Base-by-base conservation (phyloP, 1,140 invertebrate species). In the Aphelenchoides fujianensis region DNA sequence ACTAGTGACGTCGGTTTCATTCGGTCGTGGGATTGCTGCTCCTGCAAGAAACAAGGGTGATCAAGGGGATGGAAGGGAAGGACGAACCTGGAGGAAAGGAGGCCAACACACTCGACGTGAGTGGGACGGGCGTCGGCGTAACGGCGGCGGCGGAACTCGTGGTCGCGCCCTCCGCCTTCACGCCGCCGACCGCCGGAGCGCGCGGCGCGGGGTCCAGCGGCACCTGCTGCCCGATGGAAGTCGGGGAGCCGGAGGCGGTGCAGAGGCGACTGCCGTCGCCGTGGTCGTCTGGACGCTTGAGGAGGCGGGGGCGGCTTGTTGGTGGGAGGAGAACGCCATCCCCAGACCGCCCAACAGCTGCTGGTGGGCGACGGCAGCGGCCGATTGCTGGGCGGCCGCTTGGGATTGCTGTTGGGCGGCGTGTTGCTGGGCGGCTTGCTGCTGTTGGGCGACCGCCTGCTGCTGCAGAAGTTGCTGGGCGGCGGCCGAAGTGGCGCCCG, bases 1-100 rank as follows among this genome's bases (percentile, higher is more conserved):
- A 66, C 63, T 19, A 66, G 30, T 27, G 63, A 34, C 31, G 63
- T 66, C 12, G 63, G 63, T 30, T 66, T 66, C 63, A 66, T 66
- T 37, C 63, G 63, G 53, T 66, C 63, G 2, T 59, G 5, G 5
- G 55, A 5, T 59, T 59, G 55, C 34, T 59, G 55, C 34, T 59
- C 55, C 55, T 59, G 19, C 12, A 59, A 59, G 23, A 30, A 30
- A 16, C 5, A 5, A 7, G 12, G 28, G 12, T 59, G 5, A 7
- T 59, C 7, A 19, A 5, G 7, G 34, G 28, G 5, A 19, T 16
- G 7, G 12, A 19, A 19, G n/a, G 27, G 7, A n/a, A n/a, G 19
- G 34, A 7, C 55, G 19, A 59, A 59, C 55, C 55, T 59, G 55
- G 7, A 59, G 19, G 34, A 59, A 59, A 19, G n/a, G 27, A 30